phyloP scores from a whole-genome alignment of 2,888 invertebrate genomes.

The Sycophila texana region DNA sequence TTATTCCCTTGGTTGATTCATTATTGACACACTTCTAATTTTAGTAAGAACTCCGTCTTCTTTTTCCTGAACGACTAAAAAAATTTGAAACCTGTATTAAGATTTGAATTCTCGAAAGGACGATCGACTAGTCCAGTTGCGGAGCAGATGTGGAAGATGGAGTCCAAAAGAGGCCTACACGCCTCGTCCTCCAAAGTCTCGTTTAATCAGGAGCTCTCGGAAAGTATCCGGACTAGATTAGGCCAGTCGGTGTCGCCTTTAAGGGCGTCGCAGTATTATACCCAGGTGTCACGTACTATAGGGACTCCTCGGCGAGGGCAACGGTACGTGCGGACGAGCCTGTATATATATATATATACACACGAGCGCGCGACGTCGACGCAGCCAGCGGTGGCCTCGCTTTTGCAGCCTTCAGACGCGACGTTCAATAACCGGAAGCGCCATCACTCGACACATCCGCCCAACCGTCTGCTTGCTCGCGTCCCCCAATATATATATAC shows the following conservation, averaged over 20 bases:
- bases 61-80: no score
- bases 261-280: not conserved
- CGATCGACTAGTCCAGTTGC: not conserved
- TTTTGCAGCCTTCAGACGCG: slow-evolving; percentile 58
- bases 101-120: not conserved
- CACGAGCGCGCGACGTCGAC: not conserved
- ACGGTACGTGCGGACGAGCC: not conserved
- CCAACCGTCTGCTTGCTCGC: slow-evolving; percentile 60
- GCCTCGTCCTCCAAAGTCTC: slow-evolving; percentile 7
- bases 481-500: slow-evolving; percentile 47
- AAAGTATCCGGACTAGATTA: not conserved
- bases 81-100: no score
- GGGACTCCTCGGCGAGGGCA: not conserved
- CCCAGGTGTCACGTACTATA: slow-evolving; percentile 5
- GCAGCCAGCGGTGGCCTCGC: slow-evolving; percentile 33
- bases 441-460: slow-evolving; percentile 74
- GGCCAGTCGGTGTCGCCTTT: not conserved
- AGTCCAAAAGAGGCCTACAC: not conserved
- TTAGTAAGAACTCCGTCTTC: no score
- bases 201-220: slow-evolving; percentile 15
- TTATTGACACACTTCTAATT: no score
- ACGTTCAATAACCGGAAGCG: slow-evolving; percentile 74
- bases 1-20: no score
- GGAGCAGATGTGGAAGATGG: slow-evolving; percentile 14
- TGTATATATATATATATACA: not conserved